phyloP scores from a whole-genome alignment of 2,797 vertebrate species.

The Sciurus carolinensis region DNA sequence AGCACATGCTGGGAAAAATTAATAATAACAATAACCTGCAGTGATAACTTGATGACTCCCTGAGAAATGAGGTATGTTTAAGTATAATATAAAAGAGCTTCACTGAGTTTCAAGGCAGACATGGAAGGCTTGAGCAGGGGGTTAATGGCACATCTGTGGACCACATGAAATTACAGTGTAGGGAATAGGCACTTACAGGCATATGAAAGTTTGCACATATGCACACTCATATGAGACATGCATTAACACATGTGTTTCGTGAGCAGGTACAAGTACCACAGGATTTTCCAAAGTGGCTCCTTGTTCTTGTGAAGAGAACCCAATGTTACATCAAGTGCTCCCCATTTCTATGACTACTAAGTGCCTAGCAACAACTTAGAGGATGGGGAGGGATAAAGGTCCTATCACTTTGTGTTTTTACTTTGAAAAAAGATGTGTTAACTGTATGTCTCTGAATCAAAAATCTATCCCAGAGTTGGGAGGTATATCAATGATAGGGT shows the following conservation, averaged over 20 bases:
- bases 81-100: neutral
- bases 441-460: neutral
- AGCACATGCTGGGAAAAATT: neutral
- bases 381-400: too few species aligned
- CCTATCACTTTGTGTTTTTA: neutral
- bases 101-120: accelerated
- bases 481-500: neutral
- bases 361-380: neutral
- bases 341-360: neutral
- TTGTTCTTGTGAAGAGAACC: neutral
- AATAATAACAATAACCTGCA: neutral
- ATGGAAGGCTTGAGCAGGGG: neutral
- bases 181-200: neutral
- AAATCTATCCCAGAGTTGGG: neutral
- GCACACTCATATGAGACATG: neutral
- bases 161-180: accelerated
- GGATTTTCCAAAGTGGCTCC: neutral
- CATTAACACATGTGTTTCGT: neutral
- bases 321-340: neutral
- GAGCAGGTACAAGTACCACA: neutral
- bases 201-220: too few species aligned
- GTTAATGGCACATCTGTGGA: neutral
- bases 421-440: neutral
- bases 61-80: neutral
- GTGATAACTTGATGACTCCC: neutral